Evolutionary conservation across 2,797 vertebrate genomes (phyloP), one percentile per base, ranked within the genome.

Genomic region (Brotula barbata): DNA sequence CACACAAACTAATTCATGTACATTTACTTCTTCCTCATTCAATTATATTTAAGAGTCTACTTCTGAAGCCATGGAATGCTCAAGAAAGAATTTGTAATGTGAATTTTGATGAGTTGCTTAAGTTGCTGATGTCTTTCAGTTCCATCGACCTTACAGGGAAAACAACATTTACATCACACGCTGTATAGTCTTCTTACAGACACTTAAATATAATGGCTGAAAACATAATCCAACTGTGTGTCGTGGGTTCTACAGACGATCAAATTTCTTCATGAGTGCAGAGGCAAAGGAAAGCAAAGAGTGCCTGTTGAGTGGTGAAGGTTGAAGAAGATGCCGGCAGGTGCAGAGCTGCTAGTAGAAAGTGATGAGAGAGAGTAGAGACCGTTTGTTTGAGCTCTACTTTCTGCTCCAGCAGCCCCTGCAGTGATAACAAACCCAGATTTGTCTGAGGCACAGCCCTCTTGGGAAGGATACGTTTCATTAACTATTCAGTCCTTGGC

Each of bases 341-440:
- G 84, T 89, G 86, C 74, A 68, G 56, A 25, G 39, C 57, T 80
- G 68, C 34, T 41, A 54, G 58, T 56, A 53, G 66, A 58, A 54
- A 68, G 36, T 83, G 58, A 84, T 67, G 13, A 53, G 45, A 65
- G 43, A 46, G 48, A 53, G 45, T 13, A 50, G 51, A 62, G 56
- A 19, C 17, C 19, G 46, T 78, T 75, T 85, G 70, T 80, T 60
- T 77, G 57, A 64, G 56, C 63, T 49, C 56, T 40, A 61, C 59
- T 64, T 62, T 58, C 77, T 56, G 68, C 64, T 58, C 68, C 69
- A 80, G 61, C 73, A 69, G 60, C 58, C 68, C 86, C 77, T 74
- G 77, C 78, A 76, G 77, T 77, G 65, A 74, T 64, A 76, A 89
- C 85, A 90, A 81, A 86, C 85, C 73, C 72, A 78, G 82, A 84